Evolutionary conservation across 2,888 invertebrate species (phyloP).

Genomic region (Chalcosyrphus nemorum): DNA sequence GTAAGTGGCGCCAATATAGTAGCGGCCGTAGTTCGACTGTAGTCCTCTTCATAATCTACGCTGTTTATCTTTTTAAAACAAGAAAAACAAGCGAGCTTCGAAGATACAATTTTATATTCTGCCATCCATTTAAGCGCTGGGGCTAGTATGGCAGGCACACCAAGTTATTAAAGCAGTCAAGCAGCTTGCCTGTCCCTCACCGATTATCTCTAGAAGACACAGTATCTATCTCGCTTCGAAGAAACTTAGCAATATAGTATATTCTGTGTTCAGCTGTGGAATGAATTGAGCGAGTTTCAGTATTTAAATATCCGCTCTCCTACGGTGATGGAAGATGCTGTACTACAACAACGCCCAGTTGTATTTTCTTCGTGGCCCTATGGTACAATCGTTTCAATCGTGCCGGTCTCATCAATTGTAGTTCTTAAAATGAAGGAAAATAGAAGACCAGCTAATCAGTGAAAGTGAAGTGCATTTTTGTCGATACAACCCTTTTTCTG

Average conservation of each 20-base stretch:
- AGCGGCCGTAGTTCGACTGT: too few relatives aligned
- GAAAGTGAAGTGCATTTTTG: constrained; percentile 38
- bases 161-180: constrained; percentile 15
- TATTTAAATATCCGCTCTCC: constrained; percentile 29
- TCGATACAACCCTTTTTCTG: constrained; percentile 22
- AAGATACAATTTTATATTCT: constrained; percentile 11
- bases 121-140: background rate
- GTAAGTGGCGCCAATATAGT: constrained; percentile 1
- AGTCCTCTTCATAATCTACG: background rate
- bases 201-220: constrained; percentile 35
- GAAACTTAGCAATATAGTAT: constrained; percentile 8
- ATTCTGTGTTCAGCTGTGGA: constrained; percentile 41
- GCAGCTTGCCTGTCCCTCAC: constrained; percentile 19
- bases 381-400: background rate
- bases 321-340: constrained; percentile 9
- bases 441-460: constrained; percentile 25
- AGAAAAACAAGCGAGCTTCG: background rate
- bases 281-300: constrained; percentile 28
- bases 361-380: background rate
- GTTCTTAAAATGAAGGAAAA: background rate
- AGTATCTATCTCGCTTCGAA: constrained; percentile 38
- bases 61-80: constrained; percentile 8
- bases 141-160: background rate
- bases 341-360: constrained; percentile 12
- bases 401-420: background rate